phyloP scores from a whole-genome alignment of 2,113 vertebrate species.

The Pangasianodon hypophthalmus region DNA sequence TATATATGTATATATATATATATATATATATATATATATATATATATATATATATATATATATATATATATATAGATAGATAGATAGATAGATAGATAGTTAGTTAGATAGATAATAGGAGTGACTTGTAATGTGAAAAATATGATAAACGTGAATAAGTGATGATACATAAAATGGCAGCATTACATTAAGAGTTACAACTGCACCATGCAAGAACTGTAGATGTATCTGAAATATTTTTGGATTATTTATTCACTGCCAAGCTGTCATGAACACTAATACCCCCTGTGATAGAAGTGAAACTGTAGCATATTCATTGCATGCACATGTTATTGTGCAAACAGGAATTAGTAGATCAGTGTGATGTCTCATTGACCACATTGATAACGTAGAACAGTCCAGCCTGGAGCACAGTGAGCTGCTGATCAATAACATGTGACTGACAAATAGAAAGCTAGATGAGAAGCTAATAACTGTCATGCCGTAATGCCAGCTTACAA shows the following conservation, averaged over 20 bases:
- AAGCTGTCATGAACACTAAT: background rate
- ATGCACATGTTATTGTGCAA: background rate
- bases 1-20: too few species aligned
- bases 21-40: too few species aligned
- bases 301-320: background rate
- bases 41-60: too few species aligned
- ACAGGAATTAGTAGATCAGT: background rate
- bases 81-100: too few species aligned
- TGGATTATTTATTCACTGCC: background rate
- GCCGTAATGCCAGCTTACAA: background rate
- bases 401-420: slow-evolving; percentile 9
- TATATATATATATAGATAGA: too few species aligned
- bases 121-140: too few species aligned
- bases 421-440: slow-evolving; percentile 51
- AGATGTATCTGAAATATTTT: background rate
- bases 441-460: slow-evolving; percentile 42
- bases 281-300: background rate
- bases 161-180: background rate
- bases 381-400: slow-evolving; percentile 22
- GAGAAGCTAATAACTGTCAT: slow-evolving; percentile 47
- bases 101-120: too few species aligned
- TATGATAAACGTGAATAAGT: background rate
- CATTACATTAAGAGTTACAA: background rate
- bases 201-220: background rate
- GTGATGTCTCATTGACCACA: slow-evolving; percentile 24